Conservation (phyloP, 2,888 invertebrate genomes). For the Rhyacophila evoluta region DNA sequence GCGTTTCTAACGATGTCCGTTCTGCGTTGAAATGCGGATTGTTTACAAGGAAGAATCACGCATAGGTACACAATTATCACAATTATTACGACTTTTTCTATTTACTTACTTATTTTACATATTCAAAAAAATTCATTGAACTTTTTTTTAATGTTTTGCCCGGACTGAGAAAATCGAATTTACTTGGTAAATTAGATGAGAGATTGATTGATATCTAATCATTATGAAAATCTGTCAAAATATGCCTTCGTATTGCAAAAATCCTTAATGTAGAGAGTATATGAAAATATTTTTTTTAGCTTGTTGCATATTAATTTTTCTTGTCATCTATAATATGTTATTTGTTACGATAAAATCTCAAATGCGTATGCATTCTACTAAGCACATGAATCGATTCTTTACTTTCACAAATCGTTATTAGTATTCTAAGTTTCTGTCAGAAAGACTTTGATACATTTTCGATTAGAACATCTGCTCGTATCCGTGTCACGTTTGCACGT, state of each 20-base stretch:
- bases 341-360: background rate
- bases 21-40: background rate
- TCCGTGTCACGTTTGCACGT: background rate
- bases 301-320: no score
- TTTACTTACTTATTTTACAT: no score
- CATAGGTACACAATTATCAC: background rate
- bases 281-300: no score
- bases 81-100: no score
- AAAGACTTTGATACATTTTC: background rate
- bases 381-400: background rate
- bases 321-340: background rate
- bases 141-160: no score
- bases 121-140: no score
- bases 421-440: background rate
- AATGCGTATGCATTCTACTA: background rate
- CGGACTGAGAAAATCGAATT: no score
- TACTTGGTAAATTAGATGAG: no score
- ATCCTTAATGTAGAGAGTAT: no score
- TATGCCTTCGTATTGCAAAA: no score
- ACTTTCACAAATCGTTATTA: background rate
- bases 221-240: no score
- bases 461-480: background rate
- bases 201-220: no score
- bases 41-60: background rate
- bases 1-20: conserved; percentile 10